Percentiles rank a stretch among this genome's conserved stretches.
These are phyloP conservation scores for Asobara japonica DNA, from an alignment of 1,140 invertebrate species.

Conservation along the genomic window DNA sequence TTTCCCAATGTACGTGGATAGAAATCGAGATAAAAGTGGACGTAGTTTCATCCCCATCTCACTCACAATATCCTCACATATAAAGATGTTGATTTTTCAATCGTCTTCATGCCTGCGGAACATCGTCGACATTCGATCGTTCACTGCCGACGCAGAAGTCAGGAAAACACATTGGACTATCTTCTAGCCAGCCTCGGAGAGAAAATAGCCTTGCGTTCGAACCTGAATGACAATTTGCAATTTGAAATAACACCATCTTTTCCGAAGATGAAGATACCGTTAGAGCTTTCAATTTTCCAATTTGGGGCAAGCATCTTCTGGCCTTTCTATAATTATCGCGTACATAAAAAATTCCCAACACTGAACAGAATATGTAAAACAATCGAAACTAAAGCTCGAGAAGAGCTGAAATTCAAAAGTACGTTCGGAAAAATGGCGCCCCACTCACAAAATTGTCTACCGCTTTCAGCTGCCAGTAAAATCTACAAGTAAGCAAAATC, in stretches of 20 bases:
- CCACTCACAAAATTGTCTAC: background rate
- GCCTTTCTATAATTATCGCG: too few species aligned
- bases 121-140: background rate
- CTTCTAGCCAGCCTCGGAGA: background rate
- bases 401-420: background rate
- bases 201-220: background rate
- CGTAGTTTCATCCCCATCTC: background rate
- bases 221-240: background rate
- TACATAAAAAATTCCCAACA: too few species aligned
- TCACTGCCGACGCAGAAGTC: background rate
- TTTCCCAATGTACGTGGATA: conserved; percentile 1
- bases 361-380: too few species aligned
- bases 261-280: too few species aligned
- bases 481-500: background rate
- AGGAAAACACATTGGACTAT: background rate
- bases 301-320: background rate
- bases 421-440: background rate
- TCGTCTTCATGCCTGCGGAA: background rate
- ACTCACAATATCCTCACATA: background rate
- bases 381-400: too few species aligned
- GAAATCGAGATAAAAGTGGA: background rate
- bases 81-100: conserved; percentile 3
- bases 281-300: too few species aligned
- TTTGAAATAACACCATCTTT: too few species aligned
- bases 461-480: background rate